Evolutionary conservation across 2,888 invertebrate genomes (phyloP).

Genomic region (Alentia gelatinosa): DNA sequence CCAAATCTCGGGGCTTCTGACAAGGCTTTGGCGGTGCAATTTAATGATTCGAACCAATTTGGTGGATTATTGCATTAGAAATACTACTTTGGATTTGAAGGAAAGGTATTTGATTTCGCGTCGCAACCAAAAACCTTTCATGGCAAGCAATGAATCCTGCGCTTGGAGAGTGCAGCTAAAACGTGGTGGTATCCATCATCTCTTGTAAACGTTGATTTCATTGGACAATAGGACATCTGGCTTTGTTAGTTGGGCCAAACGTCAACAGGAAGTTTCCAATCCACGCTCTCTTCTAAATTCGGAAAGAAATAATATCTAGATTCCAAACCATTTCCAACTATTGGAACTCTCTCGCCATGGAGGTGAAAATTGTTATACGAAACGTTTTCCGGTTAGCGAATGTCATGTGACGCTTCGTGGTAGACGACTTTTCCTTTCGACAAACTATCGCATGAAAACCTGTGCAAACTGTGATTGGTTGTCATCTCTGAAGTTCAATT

Average conservation of each 20-base stretch:
- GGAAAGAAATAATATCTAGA: not conserved
- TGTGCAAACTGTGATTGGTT: constrained; percentile 5
- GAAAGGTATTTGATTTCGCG: constrained; percentile 32
- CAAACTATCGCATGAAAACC: not conserved
- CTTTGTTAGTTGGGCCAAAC: not conserved
- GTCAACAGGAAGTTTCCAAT: not conserved
- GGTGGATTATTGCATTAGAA: constrained; percentile 50
- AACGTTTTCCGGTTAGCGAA: not conserved
- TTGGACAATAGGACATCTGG: constrained; percentile 36
- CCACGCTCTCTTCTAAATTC: not conserved
- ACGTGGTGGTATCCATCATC: constrained; percentile 24
- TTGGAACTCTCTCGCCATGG: not conserved
- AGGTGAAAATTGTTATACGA: not conserved
- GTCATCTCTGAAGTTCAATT: not conserved
- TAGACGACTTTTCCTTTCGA: not conserved
- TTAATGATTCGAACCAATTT: constrained; percentile 42
- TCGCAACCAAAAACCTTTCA: not conserved
- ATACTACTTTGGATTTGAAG: constrained; percentile 30
- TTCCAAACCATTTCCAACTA: not conserved
- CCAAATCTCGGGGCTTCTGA: not conserved
- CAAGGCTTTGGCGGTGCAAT: not conserved
- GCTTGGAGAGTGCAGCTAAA: constrained; percentile 5
- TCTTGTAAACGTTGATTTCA: not conserved
- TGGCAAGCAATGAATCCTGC: not conserved
- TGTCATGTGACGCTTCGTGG: not conserved